Percentiles rank a stretch among this genome's conserved stretches.
Evolutionary conservation across 2,888 invertebrate genomes (phyloP).

Genomic region (Opisthograptis luteolata): DNA sequence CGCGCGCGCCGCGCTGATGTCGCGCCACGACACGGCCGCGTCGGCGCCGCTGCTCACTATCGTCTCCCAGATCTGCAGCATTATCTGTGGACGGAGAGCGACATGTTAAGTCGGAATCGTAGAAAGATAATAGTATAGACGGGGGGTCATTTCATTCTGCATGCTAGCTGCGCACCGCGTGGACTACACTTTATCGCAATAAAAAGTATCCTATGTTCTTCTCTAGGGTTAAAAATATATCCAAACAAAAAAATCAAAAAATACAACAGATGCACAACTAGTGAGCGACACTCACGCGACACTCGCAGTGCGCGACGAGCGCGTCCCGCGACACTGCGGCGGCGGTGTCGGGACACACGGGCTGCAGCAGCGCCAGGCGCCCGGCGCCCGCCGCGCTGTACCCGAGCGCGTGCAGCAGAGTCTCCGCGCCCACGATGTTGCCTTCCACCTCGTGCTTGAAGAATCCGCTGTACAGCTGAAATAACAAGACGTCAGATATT

Average conservation of each 20-base stretch:
- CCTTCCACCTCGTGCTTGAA: conserved; percentile 94
- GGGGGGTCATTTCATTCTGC: too few relatives aligned
- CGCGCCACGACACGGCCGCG: conserved; percentile 85
- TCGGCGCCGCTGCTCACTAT: conserved; percentile 78
- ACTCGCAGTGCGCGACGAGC: conserved; percentile 93
- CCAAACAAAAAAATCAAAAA: too few relatives aligned
- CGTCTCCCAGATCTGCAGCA: conserved; percentile 90
- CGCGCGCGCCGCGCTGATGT: conserved; percentile 86
- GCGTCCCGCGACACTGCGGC: conserved; percentile 92
- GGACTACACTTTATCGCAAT: too few relatives aligned
- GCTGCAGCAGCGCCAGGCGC: conserved; percentile 86
- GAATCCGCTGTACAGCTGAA: conserved; percentile 93
- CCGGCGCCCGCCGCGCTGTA: conserved; percentile 86
- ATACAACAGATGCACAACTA: too few relatives aligned
- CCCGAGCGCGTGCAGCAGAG: conserved; percentile 92
- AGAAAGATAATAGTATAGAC: too few relatives aligned
- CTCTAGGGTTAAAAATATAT: too few relatives aligned
- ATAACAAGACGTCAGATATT: too few relatives aligned
- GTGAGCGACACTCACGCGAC: conserved; percentile 85
- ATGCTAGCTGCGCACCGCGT: too few relatives aligned
- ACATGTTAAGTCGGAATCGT: background rate
- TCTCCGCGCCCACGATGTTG: conserved; percentile 90
- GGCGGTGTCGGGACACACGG: conserved; percentile 92
- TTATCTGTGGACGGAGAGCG: conserved; percentile 79
- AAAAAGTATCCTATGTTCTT: too few relatives aligned